Base-by-base conservation (phyloP, 2,797 vertebrate species). In the Girardinus metallicus region DNA sequence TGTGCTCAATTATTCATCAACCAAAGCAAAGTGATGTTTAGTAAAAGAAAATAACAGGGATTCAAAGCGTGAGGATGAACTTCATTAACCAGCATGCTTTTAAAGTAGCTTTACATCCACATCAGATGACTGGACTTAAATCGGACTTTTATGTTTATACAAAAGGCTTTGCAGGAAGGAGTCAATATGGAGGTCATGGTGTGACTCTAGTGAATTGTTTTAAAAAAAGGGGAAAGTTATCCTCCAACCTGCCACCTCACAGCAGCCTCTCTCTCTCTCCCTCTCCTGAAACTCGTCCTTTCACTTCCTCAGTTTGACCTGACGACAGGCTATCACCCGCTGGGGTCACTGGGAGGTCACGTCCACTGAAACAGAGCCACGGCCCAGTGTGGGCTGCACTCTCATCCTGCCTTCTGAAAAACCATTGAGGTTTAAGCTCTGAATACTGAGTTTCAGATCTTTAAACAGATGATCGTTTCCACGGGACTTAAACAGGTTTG, bases 321-420 rank as follows among this genome's bases (percentile, higher is more conserved):
- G 75, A 43, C 2, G n/a, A 21, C 39, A 60, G 55, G 31, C 29
- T 39, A 39, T 74, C 71, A 74, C 31, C 43, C 21, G 55, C 71
- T 31, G 78, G 44, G 71, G 71, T 73, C 78, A 51, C 2, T n/a
- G 8, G 26, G 29, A 78, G 77, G 70, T 73, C 21, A 77, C 53
- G 16, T 68, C 3, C 21, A 36, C 43, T 66, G 47, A 70, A 13
- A 46, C 68, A 46, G 68, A 72, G 29, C 66, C 46, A 55, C 21
- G 5, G 64, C 39, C 23, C 11, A 8, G 16, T 21, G 31, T 64
- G 49, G 3, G 16, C 49, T 44, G 13, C 66, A 23, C 66, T 44
- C 43, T 57, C 21, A 31, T 43, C 36, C 66, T 29, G 53, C 57
- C 74, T 46, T 21, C 64, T 68, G 64, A 68, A 68, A 68, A 68